These are phyloP conservation scores for Timema cristinae DNA, from an alignment of 2,888 invertebrate species.

Conservation along the genomic window DNA sequence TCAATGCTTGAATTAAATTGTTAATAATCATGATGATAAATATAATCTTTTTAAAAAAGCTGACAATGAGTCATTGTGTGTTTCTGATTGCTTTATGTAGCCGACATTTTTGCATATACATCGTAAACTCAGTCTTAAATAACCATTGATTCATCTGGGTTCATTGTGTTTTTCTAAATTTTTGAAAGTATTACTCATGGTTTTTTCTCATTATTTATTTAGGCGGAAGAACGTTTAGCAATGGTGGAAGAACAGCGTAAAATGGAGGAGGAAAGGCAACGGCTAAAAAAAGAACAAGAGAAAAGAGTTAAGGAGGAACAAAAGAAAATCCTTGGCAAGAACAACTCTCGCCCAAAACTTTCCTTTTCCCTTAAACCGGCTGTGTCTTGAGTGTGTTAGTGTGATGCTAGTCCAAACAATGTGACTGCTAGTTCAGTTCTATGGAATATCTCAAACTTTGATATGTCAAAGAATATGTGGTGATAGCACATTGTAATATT, in stretches of 20 bases:
- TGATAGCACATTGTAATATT: too few species aligned
- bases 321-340: conserved; percentile 94
- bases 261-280: conserved; percentile 93
- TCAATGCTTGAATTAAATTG: too few species aligned
- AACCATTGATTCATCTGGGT: too few species aligned
- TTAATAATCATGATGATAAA: too few species aligned
- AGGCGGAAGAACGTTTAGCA: conserved; percentile 95
- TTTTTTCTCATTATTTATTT: conserved; percentile 34
- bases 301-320: conserved; percentile 91
- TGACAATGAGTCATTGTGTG: too few species aligned
- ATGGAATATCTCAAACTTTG: neutral
- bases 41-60: too few species aligned
- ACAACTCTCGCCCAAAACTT: conserved; percentile 92
- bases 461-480: neutral
- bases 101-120: too few species aligned
- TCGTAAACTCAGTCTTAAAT: too few species aligned
- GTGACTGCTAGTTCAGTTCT: conserved; percentile 11
- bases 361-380: conserved; percentile 84
- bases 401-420: neutral
- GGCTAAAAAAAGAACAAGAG: conserved; percentile 89
- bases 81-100: too few species aligned
- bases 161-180: neutral
- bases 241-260: conserved; percentile 96
- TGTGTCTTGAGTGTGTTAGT: conserved; percentile 53
- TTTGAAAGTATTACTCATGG: neutral